Evolutionary conservation across 2,113 vertebrate species (phyloP).

Genomic region (Acrocephalus arundinaceus): DNA sequence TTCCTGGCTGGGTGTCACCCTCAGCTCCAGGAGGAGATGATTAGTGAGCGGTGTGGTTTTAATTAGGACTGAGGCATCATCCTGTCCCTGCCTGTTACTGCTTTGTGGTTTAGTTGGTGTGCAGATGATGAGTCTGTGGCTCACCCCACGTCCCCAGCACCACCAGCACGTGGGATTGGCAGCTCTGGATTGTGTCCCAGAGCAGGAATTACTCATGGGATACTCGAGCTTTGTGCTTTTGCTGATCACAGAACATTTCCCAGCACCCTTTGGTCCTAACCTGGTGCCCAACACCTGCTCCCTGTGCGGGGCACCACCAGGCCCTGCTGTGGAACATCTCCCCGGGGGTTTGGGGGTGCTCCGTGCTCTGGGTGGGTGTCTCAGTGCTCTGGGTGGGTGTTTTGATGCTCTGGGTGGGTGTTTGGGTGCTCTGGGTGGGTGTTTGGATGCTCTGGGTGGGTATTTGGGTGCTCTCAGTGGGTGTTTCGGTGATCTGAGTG

Average conservation of each 20-base stretch:
- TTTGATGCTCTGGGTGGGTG: neutral
- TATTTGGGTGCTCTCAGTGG: too few relatives aligned
- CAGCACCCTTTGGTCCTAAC: neutral
- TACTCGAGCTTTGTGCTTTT: neutral
- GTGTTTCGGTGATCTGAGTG: neutral
- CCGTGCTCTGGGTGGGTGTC: neutral
- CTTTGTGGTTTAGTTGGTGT: neutral
- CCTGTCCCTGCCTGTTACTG: neutral
- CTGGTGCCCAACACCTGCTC: too few relatives aligned
- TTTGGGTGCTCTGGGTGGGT: neutral
- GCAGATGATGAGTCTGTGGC: neutral
- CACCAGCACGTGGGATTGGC: rapidly evolving
- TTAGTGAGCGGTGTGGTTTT: neutral
- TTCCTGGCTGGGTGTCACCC: neutral
- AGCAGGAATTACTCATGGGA: neutral
- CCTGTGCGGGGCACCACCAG: rapidly evolving
- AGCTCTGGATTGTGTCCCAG: neutral
- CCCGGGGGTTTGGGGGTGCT: rapidly evolving
- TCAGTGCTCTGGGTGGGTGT: rapidly evolving
- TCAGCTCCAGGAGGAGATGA: neutral
- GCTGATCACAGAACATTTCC: neutral
- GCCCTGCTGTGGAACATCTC: neutral
- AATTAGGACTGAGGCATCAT: neutral
- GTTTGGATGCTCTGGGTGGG: too few relatives aligned
- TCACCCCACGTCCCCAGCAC: neutral